phyloP scores from a whole-genome alignment of 2,888 invertebrate species.

The Uloborus plumipes region DNA sequence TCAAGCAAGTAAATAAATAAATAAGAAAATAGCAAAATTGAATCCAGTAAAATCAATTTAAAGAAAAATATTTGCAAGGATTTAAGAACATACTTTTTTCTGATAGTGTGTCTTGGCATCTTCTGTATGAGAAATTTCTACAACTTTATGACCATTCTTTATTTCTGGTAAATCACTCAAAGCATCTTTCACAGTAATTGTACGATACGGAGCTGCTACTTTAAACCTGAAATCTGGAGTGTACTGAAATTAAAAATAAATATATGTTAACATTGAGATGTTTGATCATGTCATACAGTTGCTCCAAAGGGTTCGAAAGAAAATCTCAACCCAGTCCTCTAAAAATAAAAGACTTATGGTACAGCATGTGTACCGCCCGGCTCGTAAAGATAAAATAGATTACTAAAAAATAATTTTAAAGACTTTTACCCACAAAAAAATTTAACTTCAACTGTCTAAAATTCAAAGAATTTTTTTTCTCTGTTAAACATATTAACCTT shows the following conservation, averaged over 20 bases:
- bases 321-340: too few relatives aligned
- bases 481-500: too few relatives aligned
- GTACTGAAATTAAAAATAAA: constrained; percentile 69
- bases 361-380: too few relatives aligned
- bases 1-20: too few relatives aligned
- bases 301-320: too few relatives aligned
- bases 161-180: constrained; percentile 86
- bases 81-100: constrained; percentile 72
- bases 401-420: too few relatives aligned
- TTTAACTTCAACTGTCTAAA: too few relatives aligned
- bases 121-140: constrained; percentile 80
- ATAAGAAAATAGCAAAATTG: too few relatives aligned
- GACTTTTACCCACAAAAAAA: too few relatives aligned
- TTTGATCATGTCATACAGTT: constrained; percentile 15
- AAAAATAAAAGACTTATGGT: too few relatives aligned
- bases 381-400: too few relatives aligned
- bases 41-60: neutral
- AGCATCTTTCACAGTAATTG: constrained; percentile 84
- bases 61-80: neutral
- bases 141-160: constrained; percentile 79
- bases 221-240: constrained; percentile 77
- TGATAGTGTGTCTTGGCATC: constrained; percentile 84
- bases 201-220: constrained; percentile 80
- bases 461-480: too few relatives aligned
- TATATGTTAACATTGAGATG: constrained; percentile 16